Evolutionary conservation across 1,140 invertebrate species (phyloP).

Genomic region (Anastatus disparis): DNA sequence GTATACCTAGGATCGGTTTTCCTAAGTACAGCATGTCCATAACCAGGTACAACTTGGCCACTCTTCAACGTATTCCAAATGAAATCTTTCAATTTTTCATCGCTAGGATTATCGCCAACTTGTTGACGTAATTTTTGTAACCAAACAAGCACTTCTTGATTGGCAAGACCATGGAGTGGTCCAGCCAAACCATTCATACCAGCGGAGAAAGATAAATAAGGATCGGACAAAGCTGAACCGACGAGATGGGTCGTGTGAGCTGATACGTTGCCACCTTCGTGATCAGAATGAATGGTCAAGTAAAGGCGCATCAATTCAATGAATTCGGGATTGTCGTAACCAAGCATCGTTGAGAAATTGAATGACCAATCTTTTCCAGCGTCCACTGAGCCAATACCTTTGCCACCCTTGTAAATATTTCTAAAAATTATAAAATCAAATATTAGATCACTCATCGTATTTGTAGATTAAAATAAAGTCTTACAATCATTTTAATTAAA

Average conservation of each 20-base stretch:
- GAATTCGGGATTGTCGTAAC: constrained; percentile 88
- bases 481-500: too few relatives aligned
- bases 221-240: constrained; percentile 93
- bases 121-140: constrained; percentile 82
- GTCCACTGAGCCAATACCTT: constrained; percentile 88
- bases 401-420: constrained; percentile 72
- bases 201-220: constrained; percentile 93
- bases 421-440: constrained; percentile 19
- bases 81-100: constrained; percentile 91
- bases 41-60: constrained; percentile 96
- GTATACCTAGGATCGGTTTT: constrained; percentile 96
- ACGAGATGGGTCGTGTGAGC: constrained; percentile 96
- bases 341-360: constrained; percentile 94
- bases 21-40: constrained; percentile 95
- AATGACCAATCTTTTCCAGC: constrained; percentile 91
- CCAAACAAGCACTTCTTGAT: constrained; percentile 93
- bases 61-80: constrained; percentile 95
- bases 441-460: too few relatives aligned
- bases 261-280: constrained; percentile 95
- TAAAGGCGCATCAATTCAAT: constrained; percentile 95
- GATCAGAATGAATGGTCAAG: constrained; percentile 95
- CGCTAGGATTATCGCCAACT: constrained; percentile 83
- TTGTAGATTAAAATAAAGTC: too few relatives aligned
- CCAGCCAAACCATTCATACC: constrained; percentile 95
- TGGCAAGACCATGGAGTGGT: constrained; percentile 95